phyloP scores from a whole-genome alignment of 2,888 invertebrate species.

The Falcaria lacertinaria region DNA sequence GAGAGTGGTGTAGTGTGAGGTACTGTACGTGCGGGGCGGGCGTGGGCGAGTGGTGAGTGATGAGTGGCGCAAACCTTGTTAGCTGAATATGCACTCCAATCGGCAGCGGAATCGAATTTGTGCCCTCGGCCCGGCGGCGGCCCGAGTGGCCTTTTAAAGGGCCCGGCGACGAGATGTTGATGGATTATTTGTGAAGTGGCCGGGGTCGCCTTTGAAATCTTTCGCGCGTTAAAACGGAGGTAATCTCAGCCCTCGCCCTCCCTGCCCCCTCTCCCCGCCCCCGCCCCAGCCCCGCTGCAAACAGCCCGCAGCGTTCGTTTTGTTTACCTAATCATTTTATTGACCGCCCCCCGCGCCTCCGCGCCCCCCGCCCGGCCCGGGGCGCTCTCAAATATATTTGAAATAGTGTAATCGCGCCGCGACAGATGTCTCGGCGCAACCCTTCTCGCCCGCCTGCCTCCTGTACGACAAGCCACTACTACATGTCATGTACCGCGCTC shows the following conservation, averaged over 20 bases:
- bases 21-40: not conserved
- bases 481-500: conserved; percentile 55
- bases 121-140: conserved; percentile 33
- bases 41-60: conserved; percentile 10
- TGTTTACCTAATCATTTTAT: conserved; percentile 76
- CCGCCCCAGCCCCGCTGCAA: conserved; percentile 28
- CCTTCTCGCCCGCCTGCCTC: conserved; percentile 48
- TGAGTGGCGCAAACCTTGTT: conserved; percentile 53
- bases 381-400: conserved; percentile 44
- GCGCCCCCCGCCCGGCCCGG: conserved; percentile 18
- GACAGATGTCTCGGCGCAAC: conserved; percentile 49
- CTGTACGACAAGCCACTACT: conserved; percentile 60
- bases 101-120: conserved; percentile 66
- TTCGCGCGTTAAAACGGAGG: conserved; percentile 78
- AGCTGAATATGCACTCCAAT: conserved; percentile 74
- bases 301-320: conserved; percentile 57
- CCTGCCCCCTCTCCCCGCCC: conserved; percentile 16
- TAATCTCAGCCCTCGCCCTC: conserved; percentile 56
- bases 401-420: conserved; percentile 44
- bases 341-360: conserved; percentile 31
- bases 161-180: conserved; percentile 61
- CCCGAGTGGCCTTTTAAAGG: conserved; percentile 51
- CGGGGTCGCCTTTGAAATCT: conserved; percentile 70
- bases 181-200: conserved; percentile 78
- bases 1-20: conserved; percentile 6